Base-by-base conservation (phyloP, 2,113 vertebrate species). In the Arvicanthis niloticus region DNA sequence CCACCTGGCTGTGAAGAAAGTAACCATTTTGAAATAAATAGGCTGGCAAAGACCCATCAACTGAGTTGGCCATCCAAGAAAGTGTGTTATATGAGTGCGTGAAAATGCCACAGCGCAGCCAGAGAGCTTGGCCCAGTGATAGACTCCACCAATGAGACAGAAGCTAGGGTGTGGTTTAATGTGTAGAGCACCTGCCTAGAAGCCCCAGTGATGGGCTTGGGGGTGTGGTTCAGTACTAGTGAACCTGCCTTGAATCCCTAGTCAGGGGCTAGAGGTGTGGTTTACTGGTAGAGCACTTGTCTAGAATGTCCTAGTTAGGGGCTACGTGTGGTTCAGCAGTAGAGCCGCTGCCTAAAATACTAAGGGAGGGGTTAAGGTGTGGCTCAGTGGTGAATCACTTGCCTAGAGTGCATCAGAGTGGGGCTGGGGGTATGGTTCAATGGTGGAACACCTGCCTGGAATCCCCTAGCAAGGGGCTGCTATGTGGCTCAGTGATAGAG, bases 41-140 rank as follows among this genome's bases (percentile, higher is more conserved):
- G 40, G 65, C 89, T 91, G 53, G 48, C 75, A 56, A 81, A 90
- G 37, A 93, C 76, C 48, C 12, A 85, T 2, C 58, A 65, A 65
- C 58, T 76, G 73, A 89, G 51, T 45, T 94, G 86, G 65, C 58
- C 53, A 77, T 34, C 31, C 85, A 91, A 95, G 62, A 84, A 95
- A 70, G 45, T 70, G 42, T 87, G 21, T 26, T 53, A 5, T 53
- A 16, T 70, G 65, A 34, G 37, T 24, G 31, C 70, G 21, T 70
- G 65, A n/a, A 70, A 70, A 70, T 53, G 67, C 12, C 67, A 40
- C 34, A 51, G 10, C 4, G 9, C 5, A 62, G 40, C 45, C 45
- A 67, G 51, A 58, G 1, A 19, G 12, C 48, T 53, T 56, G 67
- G 17, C 65, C n/a, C 11, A n/a, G 45, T 48, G 19, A 51, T n/a